phyloP scores from a whole-genome alignment of 2,797 vertebrate species.

The Crypturellus tataupa region DNA sequence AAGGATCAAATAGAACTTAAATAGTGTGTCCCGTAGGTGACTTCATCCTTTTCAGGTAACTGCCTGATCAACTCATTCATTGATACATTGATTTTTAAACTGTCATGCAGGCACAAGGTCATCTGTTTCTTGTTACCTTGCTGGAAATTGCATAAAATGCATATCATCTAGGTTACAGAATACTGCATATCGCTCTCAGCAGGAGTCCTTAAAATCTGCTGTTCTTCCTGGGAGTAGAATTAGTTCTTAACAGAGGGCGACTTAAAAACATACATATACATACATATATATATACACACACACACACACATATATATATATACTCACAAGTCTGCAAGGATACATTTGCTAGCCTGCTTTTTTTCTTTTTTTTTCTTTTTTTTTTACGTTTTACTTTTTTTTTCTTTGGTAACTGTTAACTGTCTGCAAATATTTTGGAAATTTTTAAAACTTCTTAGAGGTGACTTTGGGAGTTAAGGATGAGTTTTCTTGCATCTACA shows the following conservation, averaged over 20 bases:
- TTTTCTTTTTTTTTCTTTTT: neutral
- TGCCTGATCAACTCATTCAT: neutral
- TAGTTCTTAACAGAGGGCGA: neutral
- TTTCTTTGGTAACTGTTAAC: neutral
- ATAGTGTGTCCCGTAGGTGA: neutral
- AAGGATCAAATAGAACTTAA: neutral
- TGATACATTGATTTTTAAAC: slow-evolving; percentile 16
- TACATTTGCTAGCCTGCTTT: neutral
- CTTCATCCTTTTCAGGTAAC: neutral
- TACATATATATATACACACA: no score
- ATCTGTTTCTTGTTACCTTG: neutral
- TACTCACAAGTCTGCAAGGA: neutral
- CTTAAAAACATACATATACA: neutral
- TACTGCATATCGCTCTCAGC: neutral
- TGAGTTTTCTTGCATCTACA: neutral
- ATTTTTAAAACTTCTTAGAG: neutral
- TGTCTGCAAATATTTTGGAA: neutral
- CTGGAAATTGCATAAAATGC: slow-evolving; percentile 5
- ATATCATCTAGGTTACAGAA: neutral
- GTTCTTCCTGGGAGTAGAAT: neutral
- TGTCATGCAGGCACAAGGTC: neutral
- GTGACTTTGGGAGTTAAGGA: neutral
- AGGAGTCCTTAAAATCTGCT: neutral
- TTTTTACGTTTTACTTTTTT: no score
- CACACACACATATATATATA: no score